Evolutionary conservation across 2,888 invertebrate species (phyloP).

Genomic region (Thelaira solivaga): DNA sequence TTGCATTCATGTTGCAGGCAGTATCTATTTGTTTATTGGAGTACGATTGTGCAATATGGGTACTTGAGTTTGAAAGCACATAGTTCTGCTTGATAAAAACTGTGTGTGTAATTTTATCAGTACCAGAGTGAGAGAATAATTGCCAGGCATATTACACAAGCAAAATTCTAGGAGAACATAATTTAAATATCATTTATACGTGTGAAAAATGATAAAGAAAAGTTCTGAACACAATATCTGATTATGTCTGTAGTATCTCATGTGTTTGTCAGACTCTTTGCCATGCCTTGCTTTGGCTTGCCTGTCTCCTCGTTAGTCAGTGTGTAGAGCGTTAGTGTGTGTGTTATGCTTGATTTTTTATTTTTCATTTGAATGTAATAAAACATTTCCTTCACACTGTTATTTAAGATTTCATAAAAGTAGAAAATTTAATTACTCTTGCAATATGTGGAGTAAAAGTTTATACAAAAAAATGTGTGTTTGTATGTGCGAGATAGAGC

Average conservation of each 20-base stretch:
- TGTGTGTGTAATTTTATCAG: not conserved
- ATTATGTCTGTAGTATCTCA: not conserved
- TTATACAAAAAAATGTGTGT: not conserved
- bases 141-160: constrained; percentile 33
- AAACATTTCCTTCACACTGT: not conserved
- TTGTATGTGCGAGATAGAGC: no score
- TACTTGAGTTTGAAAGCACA: not conserved
- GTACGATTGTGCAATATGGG: not conserved
- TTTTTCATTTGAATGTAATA: not conserved
- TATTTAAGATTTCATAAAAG: not conserved
- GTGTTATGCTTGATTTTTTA: not conserved
- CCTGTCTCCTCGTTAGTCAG: no score
- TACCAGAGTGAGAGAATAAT: not conserved
- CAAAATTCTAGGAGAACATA: constrained; percentile 40
- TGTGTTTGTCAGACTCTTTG: not conserved
- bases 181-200: constrained; percentile 54
- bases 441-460: not conserved
- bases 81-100: not conserved
- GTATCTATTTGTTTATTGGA: not conserved
- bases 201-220: constrained; percentile 55
- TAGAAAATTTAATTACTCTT: not conserved
- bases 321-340: no score
- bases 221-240: constrained; percentile 15
- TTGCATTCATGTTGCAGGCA: no score
- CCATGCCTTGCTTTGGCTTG: no score